A percentile compares a stretch with the other conserved stretches of the same genome.
Evolutionary conservation across 2,797 vertebrate genomes (phyloP).

Genomic region (Cheirogaleus major): DNA sequence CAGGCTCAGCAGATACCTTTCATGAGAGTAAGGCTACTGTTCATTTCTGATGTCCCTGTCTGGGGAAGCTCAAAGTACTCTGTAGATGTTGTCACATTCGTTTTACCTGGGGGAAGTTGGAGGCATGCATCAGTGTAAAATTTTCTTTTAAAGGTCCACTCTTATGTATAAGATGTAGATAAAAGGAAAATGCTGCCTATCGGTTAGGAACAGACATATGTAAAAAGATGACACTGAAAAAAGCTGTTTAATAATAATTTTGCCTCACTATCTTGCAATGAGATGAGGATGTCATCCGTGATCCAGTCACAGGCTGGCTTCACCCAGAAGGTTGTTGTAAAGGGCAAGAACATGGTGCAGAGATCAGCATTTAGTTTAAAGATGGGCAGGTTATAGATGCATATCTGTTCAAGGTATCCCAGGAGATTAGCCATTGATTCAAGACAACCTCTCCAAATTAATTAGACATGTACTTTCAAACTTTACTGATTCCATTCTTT

Average conservation of each 20-base stretch:
- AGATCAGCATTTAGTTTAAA: neutral
- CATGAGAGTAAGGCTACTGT: neutral
- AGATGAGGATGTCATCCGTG: too few relatives aligned
- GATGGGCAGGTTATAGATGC: neutral
- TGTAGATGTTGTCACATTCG: neutral
- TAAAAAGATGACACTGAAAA: neutral
- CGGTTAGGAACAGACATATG: neutral
- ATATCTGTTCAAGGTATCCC: neutral
- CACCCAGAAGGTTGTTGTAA: neutral
- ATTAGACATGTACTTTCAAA: neutral
- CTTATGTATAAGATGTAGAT: neutral
- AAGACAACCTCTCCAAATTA: neutral
- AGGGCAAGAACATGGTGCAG: neutral
- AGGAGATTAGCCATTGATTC: neutral
- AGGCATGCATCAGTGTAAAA: neutral
- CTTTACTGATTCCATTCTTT: neutral
- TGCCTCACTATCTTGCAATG: neutral
- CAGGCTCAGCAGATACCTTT: neutral
- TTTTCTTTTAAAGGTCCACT: neutral
- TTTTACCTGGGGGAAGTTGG: neutral
- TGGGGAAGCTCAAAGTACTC: neutral
- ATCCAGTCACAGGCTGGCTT: neutral
- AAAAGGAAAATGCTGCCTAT: neutral
- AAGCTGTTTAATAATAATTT: neutral
- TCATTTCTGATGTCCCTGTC: neutral